Base-by-base conservation (phyloP, 1,140 invertebrate species). In the Harpegnathos saltator region DNA sequence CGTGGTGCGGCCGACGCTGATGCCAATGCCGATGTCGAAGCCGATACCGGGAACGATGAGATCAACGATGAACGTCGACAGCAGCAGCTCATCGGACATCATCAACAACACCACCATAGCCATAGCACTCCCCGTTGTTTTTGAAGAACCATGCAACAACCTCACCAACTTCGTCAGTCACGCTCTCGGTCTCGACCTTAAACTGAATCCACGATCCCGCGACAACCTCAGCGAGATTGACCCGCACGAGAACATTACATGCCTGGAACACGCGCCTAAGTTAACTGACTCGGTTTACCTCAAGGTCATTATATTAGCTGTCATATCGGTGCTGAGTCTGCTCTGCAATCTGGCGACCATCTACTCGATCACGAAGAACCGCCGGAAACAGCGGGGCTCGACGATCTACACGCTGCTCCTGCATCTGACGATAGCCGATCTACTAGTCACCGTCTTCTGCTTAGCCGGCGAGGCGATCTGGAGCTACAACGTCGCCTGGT, bases 401-500 rank as follows among this genome's bases (percentile, higher is more conserved):
- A 96, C 97, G 3, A 96, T 98, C 66, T 97, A 98, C 90, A 96
- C 96, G 24, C 92, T 98, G 52, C 97, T 98, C 86, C 95, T 97
- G 38, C 97, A 98, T 89, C 94, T 97, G 0, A 96, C 96, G 0
- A 94, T 97, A 26, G 97, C 97, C 0, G 97, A 98, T 93, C 88
- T 96, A 3, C 93, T 98, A 7, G 97, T 98, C 0, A 97, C 97
- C 0, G 93, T 97, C 52, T 98, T 97, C 92, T 98, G 97, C 91
- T 95, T 98, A 66, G 95, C 96, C 1, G 97, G 97, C 0, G 97
- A 98, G 87, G 96, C 97, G 0, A 94, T 96, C 0, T 98, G 97
- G 97, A 96, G 94, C 19, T 96, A 97, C 63, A 97, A 97, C 0
- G 97, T 98, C 0, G 96, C 97, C 59, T 98, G 97, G 97, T 93